Conservation (phyloP, 2,888 invertebrate genomes). For the Cryptus viduatorius region DNA sequence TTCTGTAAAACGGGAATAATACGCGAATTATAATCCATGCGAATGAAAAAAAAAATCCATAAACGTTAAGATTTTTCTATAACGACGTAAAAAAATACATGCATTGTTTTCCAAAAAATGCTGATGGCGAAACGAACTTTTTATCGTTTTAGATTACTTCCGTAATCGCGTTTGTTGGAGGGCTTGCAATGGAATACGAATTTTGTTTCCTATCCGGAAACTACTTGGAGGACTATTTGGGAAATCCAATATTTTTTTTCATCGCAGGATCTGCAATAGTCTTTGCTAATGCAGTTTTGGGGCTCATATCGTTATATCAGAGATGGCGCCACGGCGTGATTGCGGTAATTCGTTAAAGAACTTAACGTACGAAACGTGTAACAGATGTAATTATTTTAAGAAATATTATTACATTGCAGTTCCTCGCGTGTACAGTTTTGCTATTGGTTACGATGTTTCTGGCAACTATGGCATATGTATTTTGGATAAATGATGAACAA, state of each 20-base stretch:
- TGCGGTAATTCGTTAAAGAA: constrained; percentile 43
- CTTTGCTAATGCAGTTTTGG: constrained; percentile 44
- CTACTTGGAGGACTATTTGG: constrained; percentile 52
- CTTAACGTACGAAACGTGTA: neutral
- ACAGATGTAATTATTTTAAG: constrained; percentile 14
- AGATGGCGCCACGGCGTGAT: constrained; percentile 51
- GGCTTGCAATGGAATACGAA: constrained; percentile 47
- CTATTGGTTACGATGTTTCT: constrained; percentile 54
- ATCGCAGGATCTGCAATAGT: constrained; percentile 44
- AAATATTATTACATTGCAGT: constrained; percentile 43
- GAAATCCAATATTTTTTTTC: constrained; percentile 54
- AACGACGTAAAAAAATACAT: neutral
- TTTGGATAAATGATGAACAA: constrained; percentile 43
- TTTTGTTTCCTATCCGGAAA: constrained; percentile 19
- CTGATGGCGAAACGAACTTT: neutral
- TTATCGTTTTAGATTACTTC: constrained; percentile 43
- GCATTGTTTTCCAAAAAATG: neutral
- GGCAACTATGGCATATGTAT: constrained; percentile 13
- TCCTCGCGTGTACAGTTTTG: constrained; percentile 38
- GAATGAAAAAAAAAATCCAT: neutral
- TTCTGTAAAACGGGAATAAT: too few species aligned
- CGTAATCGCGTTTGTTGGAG: constrained; percentile 10
- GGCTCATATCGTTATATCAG: constrained; percentile 53
- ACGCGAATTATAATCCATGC: neutral
- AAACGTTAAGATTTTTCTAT: neutral